phyloP scores from a whole-genome alignment of 2,888 invertebrate genomes.

The Alloscopus bannaensis region DNA sequence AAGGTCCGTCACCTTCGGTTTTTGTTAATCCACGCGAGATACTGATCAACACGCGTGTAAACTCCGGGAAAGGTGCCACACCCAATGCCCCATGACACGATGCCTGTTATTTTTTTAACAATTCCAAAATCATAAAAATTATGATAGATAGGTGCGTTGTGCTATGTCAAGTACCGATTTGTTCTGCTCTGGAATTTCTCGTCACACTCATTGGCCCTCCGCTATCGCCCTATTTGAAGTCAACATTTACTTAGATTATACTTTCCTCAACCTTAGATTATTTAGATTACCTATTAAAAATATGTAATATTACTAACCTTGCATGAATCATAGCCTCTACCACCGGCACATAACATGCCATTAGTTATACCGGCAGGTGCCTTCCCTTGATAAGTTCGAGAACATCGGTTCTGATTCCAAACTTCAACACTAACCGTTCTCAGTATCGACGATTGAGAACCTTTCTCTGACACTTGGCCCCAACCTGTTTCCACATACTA shows the following conservation, averaged over 20 bases:
- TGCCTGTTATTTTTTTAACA: neutral
- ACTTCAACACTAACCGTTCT: constrained; percentile 58
- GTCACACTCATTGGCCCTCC: constrained; percentile 10
- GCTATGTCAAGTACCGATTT: constrained; percentile 22
- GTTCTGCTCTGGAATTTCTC: constrained; percentile 2
- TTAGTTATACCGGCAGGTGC: constrained; percentile 74
- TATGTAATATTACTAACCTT: constrained; percentile 77
- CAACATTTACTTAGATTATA: neutral
- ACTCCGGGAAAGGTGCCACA: constrained; percentile 93
- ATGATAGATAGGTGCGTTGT: too few species aligned
- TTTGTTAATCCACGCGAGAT: constrained; percentile 90
- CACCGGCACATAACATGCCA: constrained; percentile 91
- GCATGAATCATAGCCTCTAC: constrained; percentile 87
- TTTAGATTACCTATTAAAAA: too few species aligned
- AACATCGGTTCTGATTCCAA: constrained; percentile 56
- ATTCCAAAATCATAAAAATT: neutral
- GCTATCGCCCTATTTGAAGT: constrained; percentile 78
- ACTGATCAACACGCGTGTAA: constrained; percentile 88
- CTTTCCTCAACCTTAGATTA: too few species aligned
- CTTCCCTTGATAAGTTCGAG: constrained; percentile 44
- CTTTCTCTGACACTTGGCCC: constrained; percentile 56
- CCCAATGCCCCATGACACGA: constrained; percentile 53
- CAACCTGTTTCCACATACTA: constrained; percentile 74
- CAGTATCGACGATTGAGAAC: constrained; percentile 46
- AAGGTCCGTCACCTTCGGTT: constrained; percentile 76